These are phyloP conservation scores for Scelioninae gen. 1 DNA, from an alignment of 2,888 invertebrate species.

Conservation along the genomic window DNA sequence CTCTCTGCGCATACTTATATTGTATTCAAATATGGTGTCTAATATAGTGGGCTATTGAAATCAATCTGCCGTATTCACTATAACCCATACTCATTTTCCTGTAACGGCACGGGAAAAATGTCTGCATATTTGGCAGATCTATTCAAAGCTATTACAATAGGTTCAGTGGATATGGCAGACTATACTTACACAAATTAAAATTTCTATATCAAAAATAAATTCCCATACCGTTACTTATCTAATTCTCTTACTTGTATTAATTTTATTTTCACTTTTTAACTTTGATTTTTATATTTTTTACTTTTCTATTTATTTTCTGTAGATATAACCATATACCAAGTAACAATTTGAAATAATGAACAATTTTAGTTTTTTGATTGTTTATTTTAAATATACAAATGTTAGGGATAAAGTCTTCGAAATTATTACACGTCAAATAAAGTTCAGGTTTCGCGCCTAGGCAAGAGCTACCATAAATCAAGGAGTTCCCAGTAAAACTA, in stretches of 20 bases:
- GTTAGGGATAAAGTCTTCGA: conserved; percentile 13
- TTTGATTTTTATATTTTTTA: no score
- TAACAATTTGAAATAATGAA: no score
- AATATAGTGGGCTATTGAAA: conserved; percentile 80
- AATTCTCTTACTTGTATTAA: neutral
- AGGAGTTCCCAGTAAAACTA: conserved; percentile 76
- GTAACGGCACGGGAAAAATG: conserved; percentile 70
- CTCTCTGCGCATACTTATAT: conserved; percentile 67
- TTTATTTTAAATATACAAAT: conserved; percentile 1
- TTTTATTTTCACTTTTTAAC: conserved; percentile 13
- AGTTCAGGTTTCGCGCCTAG: conserved; percentile 79
- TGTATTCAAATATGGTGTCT: conserved; percentile 73
- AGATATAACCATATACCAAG: no score
- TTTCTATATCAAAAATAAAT: conserved; percentile 7
- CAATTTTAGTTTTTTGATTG: neutral
- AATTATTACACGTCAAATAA: conserved; percentile 69
- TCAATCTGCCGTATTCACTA: conserved; percentile 82
- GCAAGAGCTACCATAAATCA: conserved; percentile 78
- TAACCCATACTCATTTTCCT: conserved; percentile 75
- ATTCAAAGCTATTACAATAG: conserved; percentile 12
- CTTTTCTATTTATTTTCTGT: neutral
- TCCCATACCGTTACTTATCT: conserved; percentile 60
- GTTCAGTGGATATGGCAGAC: conserved; percentile 71
- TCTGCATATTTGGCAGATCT: neutral
- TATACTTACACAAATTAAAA: neutral